phyloP scores from a whole-genome alignment of 2,888 invertebrate genomes.

The Reticulitermes lucifugus region DNA sequence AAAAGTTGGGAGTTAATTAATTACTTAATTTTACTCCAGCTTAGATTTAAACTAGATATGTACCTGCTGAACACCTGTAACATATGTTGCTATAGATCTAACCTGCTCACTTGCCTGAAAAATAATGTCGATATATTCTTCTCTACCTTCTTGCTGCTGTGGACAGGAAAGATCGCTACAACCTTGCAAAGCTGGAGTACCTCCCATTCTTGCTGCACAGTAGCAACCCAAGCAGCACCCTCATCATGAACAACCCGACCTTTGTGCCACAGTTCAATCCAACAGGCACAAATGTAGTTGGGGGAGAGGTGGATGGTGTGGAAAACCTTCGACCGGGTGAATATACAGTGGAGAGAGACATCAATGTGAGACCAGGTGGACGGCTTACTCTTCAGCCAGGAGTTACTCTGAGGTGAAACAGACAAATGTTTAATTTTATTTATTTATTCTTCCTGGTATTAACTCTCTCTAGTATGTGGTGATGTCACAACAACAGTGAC shows the following conservation, averaged over 20 bases:
- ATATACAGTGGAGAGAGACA: slow-evolving; percentile 93
- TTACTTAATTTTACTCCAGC: no score
- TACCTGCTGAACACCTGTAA: no score
- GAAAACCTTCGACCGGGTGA: slow-evolving; percentile 85
- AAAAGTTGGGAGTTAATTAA: no score
- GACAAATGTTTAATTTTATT: not conserved
- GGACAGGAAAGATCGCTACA: slow-evolving; percentile 89
- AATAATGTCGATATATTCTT: no score
- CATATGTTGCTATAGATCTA: no score
- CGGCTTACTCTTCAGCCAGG: slow-evolving; percentile 89
- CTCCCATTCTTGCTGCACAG: slow-evolving; percentile 92
- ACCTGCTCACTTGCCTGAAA: no score
- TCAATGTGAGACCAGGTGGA: slow-evolving; percentile 94
- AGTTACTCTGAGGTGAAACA: slow-evolving; percentile 73
- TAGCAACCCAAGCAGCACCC: slow-evolving; percentile 89
- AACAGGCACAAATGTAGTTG: slow-evolving; percentile 78
- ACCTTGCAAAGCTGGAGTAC: slow-evolving; percentile 91
- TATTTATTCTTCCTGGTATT: not conserved
- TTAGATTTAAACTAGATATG: no score
- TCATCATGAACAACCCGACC: slow-evolving; percentile 79
- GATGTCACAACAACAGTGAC: no score
- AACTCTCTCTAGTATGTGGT: no score
- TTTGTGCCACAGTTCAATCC: slow-evolving; percentile 82
- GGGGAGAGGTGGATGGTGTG: slow-evolving; percentile 94
- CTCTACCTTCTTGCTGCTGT: not conserved